These are phyloP conservation scores for Seladonia tumulorum DNA, from an alignment of 2,888 invertebrate genomes.

Conservation along the genomic window DNA sequence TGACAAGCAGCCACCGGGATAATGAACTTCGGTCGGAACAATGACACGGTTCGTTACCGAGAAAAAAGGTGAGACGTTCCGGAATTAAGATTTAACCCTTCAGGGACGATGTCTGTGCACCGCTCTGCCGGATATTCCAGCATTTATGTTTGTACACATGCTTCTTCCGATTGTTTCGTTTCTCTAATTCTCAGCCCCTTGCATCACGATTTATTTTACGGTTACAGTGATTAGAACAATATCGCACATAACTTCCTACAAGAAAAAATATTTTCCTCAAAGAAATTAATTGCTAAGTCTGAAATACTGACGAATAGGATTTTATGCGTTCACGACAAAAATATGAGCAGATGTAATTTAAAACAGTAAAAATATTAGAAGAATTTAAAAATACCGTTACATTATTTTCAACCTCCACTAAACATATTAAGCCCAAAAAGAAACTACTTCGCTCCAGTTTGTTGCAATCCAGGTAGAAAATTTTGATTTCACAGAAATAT, in stretches of 20 bases:
- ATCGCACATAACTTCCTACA: too few relatives aligned
- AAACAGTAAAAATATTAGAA: too few relatives aligned
- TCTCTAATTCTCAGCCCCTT: too few relatives aligned
- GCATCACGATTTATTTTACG: too few relatives aligned
- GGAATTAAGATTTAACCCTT: neutral
- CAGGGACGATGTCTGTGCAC: neutral
- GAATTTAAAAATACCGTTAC: too few relatives aligned
- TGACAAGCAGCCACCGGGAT: neutral
- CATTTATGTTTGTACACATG: neutral
- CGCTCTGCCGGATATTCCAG: too few relatives aligned
- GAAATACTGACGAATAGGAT: too few relatives aligned
- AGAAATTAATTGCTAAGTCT: too few relatives aligned
- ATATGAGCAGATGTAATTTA: too few relatives aligned
- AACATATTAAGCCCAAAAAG: neutral
- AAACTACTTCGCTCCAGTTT: neutral
- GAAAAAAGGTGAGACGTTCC: neutral
- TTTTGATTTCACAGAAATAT: neutral
- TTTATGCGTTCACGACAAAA: too few relatives aligned
- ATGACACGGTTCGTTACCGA: neutral
- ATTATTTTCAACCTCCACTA: neutral
- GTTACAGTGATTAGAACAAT: too few relatives aligned
- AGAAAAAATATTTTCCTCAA: too few relatives aligned
- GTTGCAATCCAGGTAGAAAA: neutral
- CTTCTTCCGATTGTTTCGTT: neutral
- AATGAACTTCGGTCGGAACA: neutral